These are phyloP conservation scores for Siniperca obscura DNA, from an alignment of 2,797 vertebrate species.

Conservation along the genomic window DNA sequence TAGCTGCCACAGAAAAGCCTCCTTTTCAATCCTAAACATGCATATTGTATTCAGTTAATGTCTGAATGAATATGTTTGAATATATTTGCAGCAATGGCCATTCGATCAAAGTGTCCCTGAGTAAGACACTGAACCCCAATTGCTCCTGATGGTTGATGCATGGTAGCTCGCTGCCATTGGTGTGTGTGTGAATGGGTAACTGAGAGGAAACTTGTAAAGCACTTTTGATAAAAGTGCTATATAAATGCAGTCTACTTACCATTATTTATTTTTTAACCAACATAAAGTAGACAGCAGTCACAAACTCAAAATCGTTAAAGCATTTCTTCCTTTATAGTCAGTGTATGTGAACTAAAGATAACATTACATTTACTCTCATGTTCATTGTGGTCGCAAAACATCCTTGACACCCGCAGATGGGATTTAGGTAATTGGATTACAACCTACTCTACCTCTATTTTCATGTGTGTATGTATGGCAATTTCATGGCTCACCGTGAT, in stretches of 20 bases:
- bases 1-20: not conserved
- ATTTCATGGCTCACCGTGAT: conserved; percentile 43
- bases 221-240: no score
- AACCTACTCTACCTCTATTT: conserved; percentile 6
- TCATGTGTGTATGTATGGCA: conserved; percentile 27
- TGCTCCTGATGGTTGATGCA: not conserved
- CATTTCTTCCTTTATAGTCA: not conserved
- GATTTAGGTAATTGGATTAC: conserved; percentile 34
- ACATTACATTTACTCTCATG: not conserved
- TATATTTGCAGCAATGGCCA: not conserved
- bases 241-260: not conserved
- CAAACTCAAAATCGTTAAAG: not conserved
- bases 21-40: not conserved
- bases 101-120: not conserved
- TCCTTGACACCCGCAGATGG: conserved; percentile 28
- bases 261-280: no score
- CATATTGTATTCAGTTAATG: not conserved
- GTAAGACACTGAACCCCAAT: not conserved
- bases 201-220: not conserved
- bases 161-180: not conserved
- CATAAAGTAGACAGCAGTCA: no score
- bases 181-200: not conserved
- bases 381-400: not conserved
- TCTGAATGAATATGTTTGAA: not conserved
- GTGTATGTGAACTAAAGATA: conserved; percentile 5